Evolutionary conservation across 2,888 invertebrate species (phyloP).

Genomic region (Lithophane semibrunnea): DNA sequence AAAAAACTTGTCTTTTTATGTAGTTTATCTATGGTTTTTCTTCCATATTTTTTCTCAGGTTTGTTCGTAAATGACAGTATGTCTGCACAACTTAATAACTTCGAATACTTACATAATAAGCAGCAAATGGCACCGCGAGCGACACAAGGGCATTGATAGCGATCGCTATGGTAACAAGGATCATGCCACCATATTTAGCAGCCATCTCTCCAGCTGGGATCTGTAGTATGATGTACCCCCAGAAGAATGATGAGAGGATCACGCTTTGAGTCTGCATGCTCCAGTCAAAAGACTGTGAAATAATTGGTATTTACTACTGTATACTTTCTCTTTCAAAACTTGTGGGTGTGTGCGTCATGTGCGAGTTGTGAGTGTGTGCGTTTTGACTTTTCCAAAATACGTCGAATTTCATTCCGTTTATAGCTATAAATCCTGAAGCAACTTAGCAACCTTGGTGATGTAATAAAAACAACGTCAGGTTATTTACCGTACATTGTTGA

Average conservation of each 20-base stretch:
- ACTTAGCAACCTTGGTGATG: not conserved
- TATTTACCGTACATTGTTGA: not conserved
- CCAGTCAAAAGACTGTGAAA: slow-evolving; percentile 83
- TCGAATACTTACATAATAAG: slow-evolving; percentile 65
- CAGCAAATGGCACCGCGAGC: slow-evolving; percentile 65
- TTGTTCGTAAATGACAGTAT: not conserved
- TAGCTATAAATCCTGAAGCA: not conserved
- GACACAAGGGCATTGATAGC: slow-evolving; percentile 78
- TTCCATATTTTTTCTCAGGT: not conserved
- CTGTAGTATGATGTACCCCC: slow-evolving; percentile 92
- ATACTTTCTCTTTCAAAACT: not conserved
- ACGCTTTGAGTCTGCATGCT: slow-evolving; percentile 81
- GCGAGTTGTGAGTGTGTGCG: not conserved
- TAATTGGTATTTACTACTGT: not conserved
- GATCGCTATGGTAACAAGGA: slow-evolving; percentile 82
- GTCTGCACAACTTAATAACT: not conserved
- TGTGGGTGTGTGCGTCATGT: no score
- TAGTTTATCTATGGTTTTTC: no score
- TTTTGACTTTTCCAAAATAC: not conserved
- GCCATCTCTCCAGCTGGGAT: slow-evolving; percentile 92
- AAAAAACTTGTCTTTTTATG: not conserved
- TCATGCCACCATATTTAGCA: slow-evolving; percentile 92
- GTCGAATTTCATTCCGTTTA: not conserved
- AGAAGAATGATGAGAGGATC: slow-evolving; percentile 89
- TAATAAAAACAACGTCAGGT: not conserved